These are phyloP conservation scores for Polydrusus cervinus DNA, from an alignment of 2,888 invertebrate genomes.

Conservation along the genomic window DNA sequence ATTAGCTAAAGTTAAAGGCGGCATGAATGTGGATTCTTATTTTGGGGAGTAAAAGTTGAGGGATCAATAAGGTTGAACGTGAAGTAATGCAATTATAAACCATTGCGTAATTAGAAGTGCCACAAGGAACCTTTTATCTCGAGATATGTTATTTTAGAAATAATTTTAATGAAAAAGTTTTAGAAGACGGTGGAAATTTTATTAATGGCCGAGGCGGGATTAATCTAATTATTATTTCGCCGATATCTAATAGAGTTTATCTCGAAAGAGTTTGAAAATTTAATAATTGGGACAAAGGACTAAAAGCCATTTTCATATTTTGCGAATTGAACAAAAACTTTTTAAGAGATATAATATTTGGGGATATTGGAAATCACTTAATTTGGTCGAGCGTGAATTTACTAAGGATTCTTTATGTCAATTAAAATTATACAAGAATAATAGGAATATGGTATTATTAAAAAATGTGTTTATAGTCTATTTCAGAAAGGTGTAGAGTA, in stretches of 20 bases:
- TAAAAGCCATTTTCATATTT: conserved; percentile 36
- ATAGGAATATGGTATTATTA: too few species aligned
- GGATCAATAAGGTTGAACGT: conserved; percentile 69
- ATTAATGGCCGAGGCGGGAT: conserved; percentile 61
- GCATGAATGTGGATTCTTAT: conserved; percentile 65
- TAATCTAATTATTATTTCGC: conserved; percentile 61
- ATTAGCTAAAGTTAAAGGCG: conserved; percentile 65
- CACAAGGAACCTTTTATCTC: conserved; percentile 66
- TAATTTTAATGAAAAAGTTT: conserved; percentile 67
- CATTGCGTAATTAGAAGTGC: conserved; percentile 69
- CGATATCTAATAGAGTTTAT: conserved; percentile 57
- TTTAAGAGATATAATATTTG: conserved; percentile 8
- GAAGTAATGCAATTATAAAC: conserved; percentile 68
- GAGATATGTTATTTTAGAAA: conserved; percentile 67
- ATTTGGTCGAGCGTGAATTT: not conserved
- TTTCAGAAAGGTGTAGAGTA: too few species aligned
- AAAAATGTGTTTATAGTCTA: too few species aligned
- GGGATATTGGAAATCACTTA: not conserved
- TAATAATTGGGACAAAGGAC: conserved; percentile 37
- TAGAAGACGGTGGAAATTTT: conserved; percentile 59
- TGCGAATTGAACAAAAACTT: conserved; percentile 11
- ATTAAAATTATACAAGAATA: too few species aligned
- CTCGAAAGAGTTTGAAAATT: conserved; percentile 49
- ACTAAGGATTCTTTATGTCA: not conserved
- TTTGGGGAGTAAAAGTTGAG: conserved; percentile 65